Evolutionary conservation across 2,113 vertebrate species (phyloP), one percentile per base, ranked within the genome.

Genomic region (Callithrix jacchus): DNA sequence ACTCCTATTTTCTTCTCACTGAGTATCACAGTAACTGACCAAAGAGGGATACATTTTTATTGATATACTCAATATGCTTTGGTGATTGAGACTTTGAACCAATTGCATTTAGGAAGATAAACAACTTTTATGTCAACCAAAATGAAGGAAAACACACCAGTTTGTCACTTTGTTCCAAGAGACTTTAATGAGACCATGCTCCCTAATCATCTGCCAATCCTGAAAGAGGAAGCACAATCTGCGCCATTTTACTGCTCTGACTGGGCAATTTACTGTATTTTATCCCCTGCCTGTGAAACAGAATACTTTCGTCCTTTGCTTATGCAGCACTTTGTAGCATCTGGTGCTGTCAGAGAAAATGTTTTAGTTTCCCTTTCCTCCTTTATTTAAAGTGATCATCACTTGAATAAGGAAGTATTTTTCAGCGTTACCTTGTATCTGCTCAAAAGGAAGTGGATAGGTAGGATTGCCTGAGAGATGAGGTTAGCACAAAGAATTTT

Each of bases 131-230:
- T 87, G 40, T 96, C 73, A 58, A 93, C 77, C 96, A 94, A 97
- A 97, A 96, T 97, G 88, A 86, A 97, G 89, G 93, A 95, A 95
- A 97, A 95, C 61, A 37, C n/a, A 82, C 16, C 2, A 77, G 94
- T 87, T 85, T 85, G 37, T 96, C 83, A 5, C 97, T 96, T 92
- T 70, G 30, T 94, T 97, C 77, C 71, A 94, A 96, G 93, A 91
- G 37, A 1, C 23, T 92, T 97, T 98, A 96, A 98, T 98, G 96
- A 98, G 84, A 95, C 95, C 94, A 66, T 93, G 49, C 42, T 98
- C 93, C 95, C 98, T 96, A 97, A 97, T 98, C 96, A 98, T 96
- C 40, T 94, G 66, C 84, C 86, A 76, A 96, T 98, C 87, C 61
- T 52, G 14, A 27, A 91, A 97, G 90, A 97, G 95, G 80, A 96